Evolutionary conservation across 2,113 vertebrate species (phyloP).

Genomic region (Cepphus grylle): DNA sequence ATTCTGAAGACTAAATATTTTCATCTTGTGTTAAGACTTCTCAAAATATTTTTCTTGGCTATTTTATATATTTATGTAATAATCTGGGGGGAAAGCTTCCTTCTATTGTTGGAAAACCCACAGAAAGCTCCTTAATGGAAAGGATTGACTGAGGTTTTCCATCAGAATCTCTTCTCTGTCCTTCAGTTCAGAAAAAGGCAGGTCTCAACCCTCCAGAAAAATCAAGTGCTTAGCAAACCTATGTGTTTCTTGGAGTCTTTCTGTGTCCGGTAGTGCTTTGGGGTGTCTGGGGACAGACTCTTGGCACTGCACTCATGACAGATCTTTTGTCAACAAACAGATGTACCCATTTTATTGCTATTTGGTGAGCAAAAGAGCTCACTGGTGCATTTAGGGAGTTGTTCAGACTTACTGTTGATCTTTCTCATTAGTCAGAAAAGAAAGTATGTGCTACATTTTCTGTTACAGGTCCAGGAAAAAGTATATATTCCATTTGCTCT

Average conservation of each 20-base stretch:
- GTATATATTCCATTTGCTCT: not conserved
- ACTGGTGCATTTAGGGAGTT: not conserved
- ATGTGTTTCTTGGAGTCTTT: not conserved
- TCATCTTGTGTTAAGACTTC: not conserved
- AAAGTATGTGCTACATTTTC: not conserved
- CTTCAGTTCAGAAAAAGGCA: not conserved
- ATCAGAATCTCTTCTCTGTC: not conserved
- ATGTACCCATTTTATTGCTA: not conserved
- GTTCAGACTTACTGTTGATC: not conserved
- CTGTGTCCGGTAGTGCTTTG: not conserved
- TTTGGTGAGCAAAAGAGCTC: not conserved
- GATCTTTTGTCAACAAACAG: not conserved
- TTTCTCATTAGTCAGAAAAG: not conserved
- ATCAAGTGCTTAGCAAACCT: not conserved
- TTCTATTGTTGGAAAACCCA: not conserved
- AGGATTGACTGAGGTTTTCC: not conserved
- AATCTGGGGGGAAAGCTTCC: not conserved
- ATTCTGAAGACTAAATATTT: not conserved
- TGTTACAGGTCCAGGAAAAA: not conserved
- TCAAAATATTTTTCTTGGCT: conserved; percentile 37
- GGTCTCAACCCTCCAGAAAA: not conserved
- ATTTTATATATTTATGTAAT: not conserved
- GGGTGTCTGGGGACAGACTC: not conserved
- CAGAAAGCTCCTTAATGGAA: not conserved
- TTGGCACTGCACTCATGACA: not conserved